Percentiles rank a stretch among this genome's conserved stretches.
Evolutionary conservation across 2,888 invertebrate genomes (phyloP).

Genomic region (Drosophila monieri): DNA sequence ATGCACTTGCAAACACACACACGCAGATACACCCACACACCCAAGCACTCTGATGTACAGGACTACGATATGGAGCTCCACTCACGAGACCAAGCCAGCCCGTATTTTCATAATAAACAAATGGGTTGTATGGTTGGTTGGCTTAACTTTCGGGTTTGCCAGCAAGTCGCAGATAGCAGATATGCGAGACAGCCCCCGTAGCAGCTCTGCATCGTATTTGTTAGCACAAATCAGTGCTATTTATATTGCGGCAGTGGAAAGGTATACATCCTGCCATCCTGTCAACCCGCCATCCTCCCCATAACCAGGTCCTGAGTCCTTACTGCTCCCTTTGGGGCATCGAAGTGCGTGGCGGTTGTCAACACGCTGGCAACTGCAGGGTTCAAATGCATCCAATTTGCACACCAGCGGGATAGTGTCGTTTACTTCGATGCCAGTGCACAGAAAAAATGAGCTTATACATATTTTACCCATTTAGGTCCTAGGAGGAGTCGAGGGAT

Average conservation of each 20-base stretch:
- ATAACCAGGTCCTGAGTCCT: background rate
- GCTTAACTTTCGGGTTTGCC: slow-evolving; percentile 75
- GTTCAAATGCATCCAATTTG: slow-evolving; percentile 40
- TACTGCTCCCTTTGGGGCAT: slow-evolving; percentile 8
- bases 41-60: background rate
- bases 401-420: slow-evolving; percentile 34
- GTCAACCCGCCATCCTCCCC: background rate
- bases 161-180: slow-evolving; percentile 57
- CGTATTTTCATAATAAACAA: slow-evolving; percentile 76
- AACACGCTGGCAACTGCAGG: slow-evolving; percentile 56
- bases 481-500: background rate
- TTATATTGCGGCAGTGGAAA: slow-evolving; percentile 64
- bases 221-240: slow-evolving; percentile 77
- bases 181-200: slow-evolving; percentile 28
- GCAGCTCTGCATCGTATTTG: slow-evolving; percentile 51
- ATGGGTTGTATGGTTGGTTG: slow-evolving; percentile 75
- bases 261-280: slow-evolving; percentile 18
- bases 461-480: background rate
- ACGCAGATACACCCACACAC: slow-evolving; percentile 11
- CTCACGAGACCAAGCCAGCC: slow-evolving; percentile 42
- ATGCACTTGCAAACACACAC: slow-evolving; percentile 15
- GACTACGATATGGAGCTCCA: slow-evolving; percentile 29
- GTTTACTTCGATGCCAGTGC: slow-evolving; percentile 13
- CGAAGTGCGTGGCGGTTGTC: slow-evolving; percentile 52
- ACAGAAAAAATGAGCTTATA: slow-evolving; percentile 30